phyloP scores from a whole-genome alignment of 2,113 vertebrate species.

The Drymodes brunneopygia region DNA sequence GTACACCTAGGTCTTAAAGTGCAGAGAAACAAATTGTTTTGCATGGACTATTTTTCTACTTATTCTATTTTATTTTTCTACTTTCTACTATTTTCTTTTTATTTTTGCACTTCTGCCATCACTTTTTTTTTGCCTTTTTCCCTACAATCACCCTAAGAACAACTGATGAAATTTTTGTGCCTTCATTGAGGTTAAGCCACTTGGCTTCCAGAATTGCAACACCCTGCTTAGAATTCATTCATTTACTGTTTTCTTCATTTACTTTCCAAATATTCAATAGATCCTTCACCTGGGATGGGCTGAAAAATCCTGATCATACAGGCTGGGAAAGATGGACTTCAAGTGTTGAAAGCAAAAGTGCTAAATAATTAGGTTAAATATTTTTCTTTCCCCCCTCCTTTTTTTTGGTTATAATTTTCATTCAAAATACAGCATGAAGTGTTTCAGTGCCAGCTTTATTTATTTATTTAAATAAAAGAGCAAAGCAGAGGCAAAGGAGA shows the following conservation, averaged over 20 bases:
- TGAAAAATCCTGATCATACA: background rate
- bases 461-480: background rate
- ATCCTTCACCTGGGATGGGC: background rate
- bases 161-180: background rate
- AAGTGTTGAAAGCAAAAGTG: background rate
- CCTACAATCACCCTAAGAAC: background rate
- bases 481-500: background rate
- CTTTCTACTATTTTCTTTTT: background rate
- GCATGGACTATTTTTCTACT: background rate
- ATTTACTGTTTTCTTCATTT: background rate
- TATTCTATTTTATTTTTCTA: background rate
- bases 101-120: background rate
- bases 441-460: background rate
- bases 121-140: background rate
- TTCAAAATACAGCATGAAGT: background rate
- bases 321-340: background rate
- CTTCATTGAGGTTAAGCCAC: background rate
- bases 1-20: background rate
- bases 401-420: background rate
- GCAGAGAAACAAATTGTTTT: background rate
- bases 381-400: rapidly evolving
- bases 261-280: background rate
- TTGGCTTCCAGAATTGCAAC: background rate
- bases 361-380: background rate
- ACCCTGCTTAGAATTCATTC: background rate